A percentile compares a stretch with the other conserved stretches of the same genome.
phyloP scores from a whole-genome alignment of 2,888 invertebrate species.

The Leptinotarsa haldemani region DNA sequence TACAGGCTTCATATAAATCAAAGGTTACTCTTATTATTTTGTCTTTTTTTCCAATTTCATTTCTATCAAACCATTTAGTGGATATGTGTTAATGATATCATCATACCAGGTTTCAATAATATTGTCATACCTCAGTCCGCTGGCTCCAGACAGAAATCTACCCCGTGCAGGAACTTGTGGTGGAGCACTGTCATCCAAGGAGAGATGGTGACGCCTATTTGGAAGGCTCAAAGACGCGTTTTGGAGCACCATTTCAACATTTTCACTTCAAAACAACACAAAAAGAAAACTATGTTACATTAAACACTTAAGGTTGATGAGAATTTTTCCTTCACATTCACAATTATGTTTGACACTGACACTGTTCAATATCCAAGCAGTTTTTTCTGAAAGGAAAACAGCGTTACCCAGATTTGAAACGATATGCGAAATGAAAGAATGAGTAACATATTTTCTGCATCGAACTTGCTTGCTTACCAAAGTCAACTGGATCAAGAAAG shows the following conservation, averaged over 20 bases:
- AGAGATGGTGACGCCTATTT: constrained; percentile 42
- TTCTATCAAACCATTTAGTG: too few species aligned
- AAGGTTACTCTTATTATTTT: too few species aligned
- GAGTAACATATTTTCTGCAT: not conserved
- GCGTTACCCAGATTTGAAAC: not conserved
- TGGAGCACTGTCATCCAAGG: constrained; percentile 46
- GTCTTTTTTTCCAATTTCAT: too few species aligned
- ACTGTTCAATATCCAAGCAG: not conserved
- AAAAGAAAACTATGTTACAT: not conserved
- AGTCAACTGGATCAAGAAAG: not conserved
- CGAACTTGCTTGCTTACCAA: not conserved
- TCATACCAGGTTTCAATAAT: not conserved
- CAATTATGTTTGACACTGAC: not conserved
- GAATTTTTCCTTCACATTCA: not conserved
- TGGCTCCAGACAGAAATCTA: constrained; percentile 47
- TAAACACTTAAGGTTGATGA: not conserved
- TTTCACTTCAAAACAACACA: constrained; percentile 35
- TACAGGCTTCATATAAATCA: too few species aligned
- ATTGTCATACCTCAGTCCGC: constrained; percentile 44
- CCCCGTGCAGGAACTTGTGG: constrained; percentile 52
- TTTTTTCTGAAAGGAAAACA: constrained; percentile 1
- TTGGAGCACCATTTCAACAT: constrained; percentile 54
- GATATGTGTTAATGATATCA: too few species aligned
- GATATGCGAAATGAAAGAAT: not conserved
- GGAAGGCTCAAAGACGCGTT: constrained; percentile 44